A percentile compares a stretch with the other conserved stretches of the same genome.
Conservation (phyloP, 2,113 vertebrate species). For the Sardina pilchardus region DNA sequence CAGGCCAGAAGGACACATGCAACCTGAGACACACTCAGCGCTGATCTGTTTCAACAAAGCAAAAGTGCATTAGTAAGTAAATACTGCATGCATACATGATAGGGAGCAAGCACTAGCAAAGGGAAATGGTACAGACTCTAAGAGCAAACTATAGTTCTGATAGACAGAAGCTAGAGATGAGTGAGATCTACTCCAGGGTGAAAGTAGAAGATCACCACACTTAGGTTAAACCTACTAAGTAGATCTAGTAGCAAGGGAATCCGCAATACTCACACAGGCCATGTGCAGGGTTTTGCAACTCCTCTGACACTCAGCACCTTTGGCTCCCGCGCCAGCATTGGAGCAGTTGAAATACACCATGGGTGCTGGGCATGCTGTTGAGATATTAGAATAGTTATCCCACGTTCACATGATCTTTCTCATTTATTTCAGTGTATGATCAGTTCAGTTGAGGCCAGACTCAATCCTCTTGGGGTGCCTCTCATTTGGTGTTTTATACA, state of each 20-base stretch:
- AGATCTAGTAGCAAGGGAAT: no score
- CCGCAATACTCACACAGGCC: conserved; percentile 79
- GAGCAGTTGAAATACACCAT: conserved; percentile 82
- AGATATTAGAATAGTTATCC: not conserved
- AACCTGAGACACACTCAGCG: conserved; percentile 80
- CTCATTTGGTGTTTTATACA: no score
- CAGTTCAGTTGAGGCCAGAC: not conserved
- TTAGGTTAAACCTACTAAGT: not conserved
- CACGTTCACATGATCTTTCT: not conserved
- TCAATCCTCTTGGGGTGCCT: no score
- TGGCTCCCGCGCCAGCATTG: conserved; percentile 52
- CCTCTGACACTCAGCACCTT: conserved; percentile 80
- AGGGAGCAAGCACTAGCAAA: no score
- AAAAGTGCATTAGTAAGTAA: not conserved
- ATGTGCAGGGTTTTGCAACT: conserved; percentile 82
- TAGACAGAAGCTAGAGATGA: not conserved
- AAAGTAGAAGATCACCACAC: not conserved
- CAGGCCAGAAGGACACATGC: conserved; percentile 78
- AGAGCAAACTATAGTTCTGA: not conserved
- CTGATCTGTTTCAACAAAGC: conserved; percentile 69
- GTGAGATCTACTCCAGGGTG: not conserved
- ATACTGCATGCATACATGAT: no score
- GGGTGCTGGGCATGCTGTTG: conserved; percentile 71
- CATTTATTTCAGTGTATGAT: not conserved
- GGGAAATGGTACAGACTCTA: not conserved